Evolutionary conservation across 2,113 vertebrate genomes (phyloP).

Genomic region (Dromas ardeola): DNA sequence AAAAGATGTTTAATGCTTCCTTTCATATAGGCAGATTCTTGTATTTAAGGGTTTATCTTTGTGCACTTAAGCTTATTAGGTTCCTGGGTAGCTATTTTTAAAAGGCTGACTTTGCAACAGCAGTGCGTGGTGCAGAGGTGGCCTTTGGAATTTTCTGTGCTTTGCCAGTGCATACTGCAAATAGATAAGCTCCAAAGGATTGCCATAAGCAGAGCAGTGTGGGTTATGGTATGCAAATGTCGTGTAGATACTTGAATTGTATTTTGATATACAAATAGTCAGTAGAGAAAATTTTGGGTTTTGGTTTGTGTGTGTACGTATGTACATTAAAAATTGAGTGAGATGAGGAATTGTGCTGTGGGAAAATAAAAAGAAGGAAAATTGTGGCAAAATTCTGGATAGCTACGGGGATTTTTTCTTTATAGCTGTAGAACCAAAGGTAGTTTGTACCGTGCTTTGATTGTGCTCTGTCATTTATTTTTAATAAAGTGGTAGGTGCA

Average conservation of each 20-base stretch:
- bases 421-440: not conserved
- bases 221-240: not conserved
- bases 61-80: slow-evolving; percentile 56
- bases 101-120: slow-evolving; percentile 34
- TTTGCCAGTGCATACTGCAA: not conserved
- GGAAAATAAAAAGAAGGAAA: not conserved
- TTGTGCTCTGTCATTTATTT: not conserved
- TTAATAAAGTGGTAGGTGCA: not conserved
- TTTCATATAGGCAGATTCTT: slow-evolving; percentile 64
- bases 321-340: not conserved
- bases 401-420: not conserved
- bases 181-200: not conserved
- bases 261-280: not conserved
- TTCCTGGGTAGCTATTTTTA: slow-evolving; percentile 29
- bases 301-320: not conserved
- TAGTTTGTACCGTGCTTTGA: not conserved
- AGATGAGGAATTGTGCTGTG: not conserved
- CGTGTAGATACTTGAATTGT: not conserved
- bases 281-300: not conserved
- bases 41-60: slow-evolving; percentile 51
- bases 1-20: slow-evolving; percentile 63
- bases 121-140: not conserved
- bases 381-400: not conserved
- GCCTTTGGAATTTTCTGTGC: slow-evolving; percentile 11
- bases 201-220: not conserved